Evolutionary conservation across 2,797 vertebrate species (phyloP), one percentile per base, ranked within the genome.

Genomic region (Heteromormyrus szaboi): DNA sequence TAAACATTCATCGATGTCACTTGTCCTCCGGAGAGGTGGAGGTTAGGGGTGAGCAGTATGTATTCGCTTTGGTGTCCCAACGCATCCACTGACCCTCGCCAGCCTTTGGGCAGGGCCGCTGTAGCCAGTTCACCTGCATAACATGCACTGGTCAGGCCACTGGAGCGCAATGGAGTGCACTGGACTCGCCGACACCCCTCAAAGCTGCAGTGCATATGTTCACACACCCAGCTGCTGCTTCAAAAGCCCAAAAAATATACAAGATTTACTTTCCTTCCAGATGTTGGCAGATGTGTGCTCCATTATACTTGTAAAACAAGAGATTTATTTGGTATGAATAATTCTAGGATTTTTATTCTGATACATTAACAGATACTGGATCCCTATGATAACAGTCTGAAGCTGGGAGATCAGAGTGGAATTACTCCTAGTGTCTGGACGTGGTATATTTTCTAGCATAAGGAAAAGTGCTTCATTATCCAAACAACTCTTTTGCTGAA

Each of bases 291-390:
- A 88, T 79, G 87, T 12, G 5, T 0, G 87, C 84, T 91, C 90
- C 91, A 92, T 94, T 93, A 93, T 81, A 93, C 92, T 94, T 93
- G 92, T 92, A 93, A 94, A 94, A 91, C 72, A 89, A 88, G 90
- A 91, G 90, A 92, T 90, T 86, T 89, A 88, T 88, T 91, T 44
- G 83, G 54, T 44, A 46, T 37, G 76, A 37, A 86, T 19, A 76
- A 91, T 88, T 89, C 86, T 85, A 88, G 68, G 48, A 79, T 83
- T 19, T 48, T 44, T 50, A 41, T 56, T 51, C 84, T 54, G 14
- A 37, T 86, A 89, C 85, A 90, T 68, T 89, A 44, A 89, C 88
- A 84, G 72, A 79, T 51, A 41, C 50, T 87, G 46, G 46, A 85
- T 51, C 25, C 22, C 46, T 51, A 7, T 51, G 50, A 51, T 48